Evolutionary conservation across 2,888 invertebrate species (phyloP).

Genomic region (Suillia variegata): DNA sequence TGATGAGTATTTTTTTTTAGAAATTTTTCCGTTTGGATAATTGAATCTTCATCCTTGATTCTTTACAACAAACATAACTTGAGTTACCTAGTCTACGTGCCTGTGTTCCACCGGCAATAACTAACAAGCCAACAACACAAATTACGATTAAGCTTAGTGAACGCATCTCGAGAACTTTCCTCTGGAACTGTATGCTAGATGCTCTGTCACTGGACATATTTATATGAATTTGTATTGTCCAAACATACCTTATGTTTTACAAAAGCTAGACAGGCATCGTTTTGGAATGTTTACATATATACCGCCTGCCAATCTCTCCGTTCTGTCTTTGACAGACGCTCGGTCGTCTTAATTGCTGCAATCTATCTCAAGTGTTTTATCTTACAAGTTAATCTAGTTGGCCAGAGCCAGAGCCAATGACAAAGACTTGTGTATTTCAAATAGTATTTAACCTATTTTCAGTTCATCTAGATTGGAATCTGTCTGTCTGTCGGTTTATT

Average conservation of each 20-base stretch:
- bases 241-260: too few relatives aligned
- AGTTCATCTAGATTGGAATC: background rate
- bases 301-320: too few relatives aligned
- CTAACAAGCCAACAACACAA: background rate
- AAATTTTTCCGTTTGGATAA: too few relatives aligned
- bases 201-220: background rate
- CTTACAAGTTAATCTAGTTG: background rate
- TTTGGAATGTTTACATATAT: too few relatives aligned
- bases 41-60: too few relatives aligned
- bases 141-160: too few relatives aligned
- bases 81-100: background rate
- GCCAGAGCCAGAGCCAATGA: background rate
- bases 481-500: too few relatives aligned
- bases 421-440: background rate
- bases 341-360: constrained; percentile 1
- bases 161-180: background rate
- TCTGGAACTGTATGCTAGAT: background rate
- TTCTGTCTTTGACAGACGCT: too few relatives aligned
- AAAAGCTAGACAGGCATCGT: too few relatives aligned
- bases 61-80: too few relatives aligned
- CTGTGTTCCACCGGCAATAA: background rate
- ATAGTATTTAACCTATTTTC: background rate
- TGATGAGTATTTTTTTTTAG: too few relatives aligned
- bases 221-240: too few relatives aligned
- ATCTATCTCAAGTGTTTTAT: background rate